Conservation (phyloP, 2,888 invertebrate genomes). For the Prionchulus punctatus region DNA sequence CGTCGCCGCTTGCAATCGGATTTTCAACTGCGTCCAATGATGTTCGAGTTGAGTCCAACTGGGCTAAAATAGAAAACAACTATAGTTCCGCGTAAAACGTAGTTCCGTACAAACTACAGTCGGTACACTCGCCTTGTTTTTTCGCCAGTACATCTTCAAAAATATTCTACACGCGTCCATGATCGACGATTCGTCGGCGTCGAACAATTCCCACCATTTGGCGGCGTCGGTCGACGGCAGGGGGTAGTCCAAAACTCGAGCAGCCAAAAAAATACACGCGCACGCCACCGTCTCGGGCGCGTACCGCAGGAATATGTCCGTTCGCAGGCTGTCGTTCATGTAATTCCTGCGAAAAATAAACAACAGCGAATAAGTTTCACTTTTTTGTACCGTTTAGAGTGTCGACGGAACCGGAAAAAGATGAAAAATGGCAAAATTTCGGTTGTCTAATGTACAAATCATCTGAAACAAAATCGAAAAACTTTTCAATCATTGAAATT, state of each 20-base stretch:
- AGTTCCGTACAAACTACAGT: too few relatives aligned
- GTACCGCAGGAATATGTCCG: constrained; percentile 86
- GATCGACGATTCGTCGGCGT: constrained; percentile 23
- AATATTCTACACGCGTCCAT: constrained; percentile 20
- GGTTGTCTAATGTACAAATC: too few relatives aligned
- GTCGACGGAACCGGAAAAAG: too few relatives aligned
- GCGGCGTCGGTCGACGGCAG: constrained; percentile 21
- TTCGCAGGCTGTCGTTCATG: constrained; percentile 95
- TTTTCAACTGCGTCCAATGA: neutral
- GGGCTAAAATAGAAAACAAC: neutral
- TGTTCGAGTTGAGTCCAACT: neutral
- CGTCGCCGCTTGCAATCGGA: too few relatives aligned
- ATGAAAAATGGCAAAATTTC: too few relatives aligned
- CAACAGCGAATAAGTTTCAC: too few relatives aligned
- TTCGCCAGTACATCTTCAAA: constrained; percentile 19
- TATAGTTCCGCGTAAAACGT: too few relatives aligned
- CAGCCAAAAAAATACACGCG: constrained; percentile 92
- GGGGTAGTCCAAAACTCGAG: constrained; percentile 40
- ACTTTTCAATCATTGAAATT: too few relatives aligned
- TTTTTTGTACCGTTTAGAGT: too few relatives aligned
- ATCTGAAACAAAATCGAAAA: too few relatives aligned
- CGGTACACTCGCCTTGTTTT: too few relatives aligned
- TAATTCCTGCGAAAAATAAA: constrained; percentile 55
- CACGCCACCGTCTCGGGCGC: constrained; percentile 94
- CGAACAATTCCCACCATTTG: constrained; percentile 27